Base-by-base conservation (phyloP, 2,888 invertebrate species). In the Aelia acuminata region DNA sequence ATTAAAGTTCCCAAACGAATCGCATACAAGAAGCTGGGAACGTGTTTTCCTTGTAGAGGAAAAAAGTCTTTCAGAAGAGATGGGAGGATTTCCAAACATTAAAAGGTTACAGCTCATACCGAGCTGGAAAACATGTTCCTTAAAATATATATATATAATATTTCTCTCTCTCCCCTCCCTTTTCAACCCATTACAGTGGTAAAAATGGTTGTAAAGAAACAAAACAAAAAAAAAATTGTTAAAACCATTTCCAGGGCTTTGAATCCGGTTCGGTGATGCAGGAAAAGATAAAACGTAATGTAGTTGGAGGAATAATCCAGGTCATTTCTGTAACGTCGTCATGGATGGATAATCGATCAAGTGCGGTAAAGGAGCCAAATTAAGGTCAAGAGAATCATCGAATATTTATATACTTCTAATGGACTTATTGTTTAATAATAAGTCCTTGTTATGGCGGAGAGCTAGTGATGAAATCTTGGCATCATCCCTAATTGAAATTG, bases 101-200 rank as follows among this genome's bases (percentile, higher is more conserved):
- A 70, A 70, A 63, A 70, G 35, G 63, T 35, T 70, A 70, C 63
- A 70, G 63, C 63, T 70, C 35, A 35, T 70, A 22, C 18, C 15
- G 63, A 70, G 35, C 20, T 70, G 63, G 7, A 70, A 35, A 70
- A 70, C 63, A 31, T 70, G 63, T 70, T 70, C 20, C 35, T 70
- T 35, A 35, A 31, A 31, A 35, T 70, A 31, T 20, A 35, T 70
- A 35, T 70, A 70, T 18, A n/a, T n/a, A n/a, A n/a, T n/a, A n/a
- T n/a, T n/a, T n/a, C n/a, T n/a, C n/a, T n/a, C n/a, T n/a, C n/a
- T 35, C 35, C 8, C 35, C 20, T 8, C 63, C 10, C 0, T 1
- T 18, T 8, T 3, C 11, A 0, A 4, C 13, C 15, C 15, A 70
- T 70, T 70, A 70, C 63, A 20, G 31, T 0, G 0, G 31, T 70